Base-by-base conservation (phyloP, 2,113 vertebrate genomes). In the Anthoscopus minutus region DNA sequence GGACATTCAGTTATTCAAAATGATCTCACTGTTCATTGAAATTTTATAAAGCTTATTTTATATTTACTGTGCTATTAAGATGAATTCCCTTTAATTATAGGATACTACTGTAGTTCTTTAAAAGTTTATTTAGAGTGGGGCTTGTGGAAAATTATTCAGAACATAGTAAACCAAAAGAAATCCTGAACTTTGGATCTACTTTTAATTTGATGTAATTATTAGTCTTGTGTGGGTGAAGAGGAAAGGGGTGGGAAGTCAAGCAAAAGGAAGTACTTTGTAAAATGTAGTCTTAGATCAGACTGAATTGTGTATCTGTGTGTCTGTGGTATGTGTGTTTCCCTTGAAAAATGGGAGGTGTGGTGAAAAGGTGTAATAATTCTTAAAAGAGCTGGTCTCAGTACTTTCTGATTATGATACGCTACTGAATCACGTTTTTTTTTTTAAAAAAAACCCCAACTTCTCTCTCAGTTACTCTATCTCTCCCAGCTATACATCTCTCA, bases 301-400 rank as follows among this genome's bases (percentile, higher is more conserved):
- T 91, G 97, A 97, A 91, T 93, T 84, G 97, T 97, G 95, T 96
- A 90, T 97, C 97, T 94, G 97, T 97, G 90, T 93, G 95, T 97
- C 97, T 98, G 97, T 98, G 90, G 92, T 96, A 80, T 92, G 97
- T 97, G 97, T 97, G 94, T 97, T 98, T 96, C 96, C 96, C 96
- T 95, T 94, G 92, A 93, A 93, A 95, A 84, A 93, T 86, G 96
- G 96, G 97, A 97, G 94, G 88, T 97, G 96, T 98, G 94, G 95
- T 97, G 86, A 97, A 96, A 97, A 98, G 93, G 94, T 98, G 96
- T 97, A 95, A 95, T 95, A 97, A 97, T 97, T 98, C 97, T 97
- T 98, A 97, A 97, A 98, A 97, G 98, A 98, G 98, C 98, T 98
- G 98, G 98, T 98, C 98, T 98, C 97, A 93, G 96, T 97, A 97